Evolutionary conservation across 2,113 vertebrate species (phyloP).

Genomic region (Megalops atlanticus): DNA sequence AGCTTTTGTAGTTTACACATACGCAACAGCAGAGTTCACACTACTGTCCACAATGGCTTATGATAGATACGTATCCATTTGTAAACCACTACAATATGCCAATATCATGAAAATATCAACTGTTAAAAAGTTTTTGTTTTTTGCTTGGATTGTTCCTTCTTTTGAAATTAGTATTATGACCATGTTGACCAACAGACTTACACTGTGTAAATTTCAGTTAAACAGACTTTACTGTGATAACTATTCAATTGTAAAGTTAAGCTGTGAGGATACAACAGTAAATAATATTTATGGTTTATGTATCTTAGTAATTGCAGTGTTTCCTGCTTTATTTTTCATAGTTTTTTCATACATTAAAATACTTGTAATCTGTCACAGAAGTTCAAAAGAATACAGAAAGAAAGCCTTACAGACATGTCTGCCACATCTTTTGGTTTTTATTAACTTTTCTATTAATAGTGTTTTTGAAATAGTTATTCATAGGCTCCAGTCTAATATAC

Average conservation of each 20-base stretch:
- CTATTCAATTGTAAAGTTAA: background rate
- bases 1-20: background rate
- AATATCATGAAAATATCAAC: conserved; percentile 1
- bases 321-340: background rate
- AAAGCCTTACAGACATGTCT: conserved; percentile 25
- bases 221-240: conserved; percentile 11
- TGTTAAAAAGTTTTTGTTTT: conserved; percentile 8
- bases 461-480: conserved; percentile 13
- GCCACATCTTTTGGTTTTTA: conserved; percentile 10
- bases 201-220: background rate
- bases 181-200: background rate
- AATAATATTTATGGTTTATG: conserved; percentile 10
- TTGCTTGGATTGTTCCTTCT: background rate
- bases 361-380: conserved; percentile 11
- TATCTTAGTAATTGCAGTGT: background rate
- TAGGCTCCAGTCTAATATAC: background rate
- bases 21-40: conserved; percentile 12
- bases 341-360: conserved; percentile 17
- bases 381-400: background rate
- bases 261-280: background rate
- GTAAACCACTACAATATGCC: background rate
- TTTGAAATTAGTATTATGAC: background rate
- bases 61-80: conserved; percentile 8
- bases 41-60: conserved; percentile 4
- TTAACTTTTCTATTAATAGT: conserved; percentile 9